Conservation (phyloP, 2,888 invertebrate genomes). For the Eugnorisma glareosa region DNA sequence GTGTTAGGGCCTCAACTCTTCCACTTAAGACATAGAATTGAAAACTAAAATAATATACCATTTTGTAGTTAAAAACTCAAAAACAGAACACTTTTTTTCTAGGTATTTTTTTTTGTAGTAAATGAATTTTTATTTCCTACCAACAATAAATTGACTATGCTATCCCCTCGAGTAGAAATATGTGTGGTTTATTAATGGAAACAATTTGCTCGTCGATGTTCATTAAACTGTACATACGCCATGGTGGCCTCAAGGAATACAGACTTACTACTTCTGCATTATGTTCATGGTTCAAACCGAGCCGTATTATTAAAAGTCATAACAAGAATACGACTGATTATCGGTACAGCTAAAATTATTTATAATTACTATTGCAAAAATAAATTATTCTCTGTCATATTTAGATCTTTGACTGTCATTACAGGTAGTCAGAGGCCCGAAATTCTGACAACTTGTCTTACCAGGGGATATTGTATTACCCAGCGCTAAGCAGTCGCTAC, state of each 20-base stretch:
- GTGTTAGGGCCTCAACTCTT: too few relatives aligned
- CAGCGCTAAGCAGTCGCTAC: too few relatives aligned
- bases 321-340: background rate
- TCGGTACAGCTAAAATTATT: background rate
- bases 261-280: background rate
- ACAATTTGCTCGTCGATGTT: background rate
- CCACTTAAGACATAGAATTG: too few relatives aligned
- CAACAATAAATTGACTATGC: background rate
- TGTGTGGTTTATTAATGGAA: background rate
- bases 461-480: too few relatives aligned
- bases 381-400: too few relatives aligned
- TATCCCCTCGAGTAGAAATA: background rate
- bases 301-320: background rate
- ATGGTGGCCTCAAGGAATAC: background rate
- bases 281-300: background rate
- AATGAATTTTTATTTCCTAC: background rate
- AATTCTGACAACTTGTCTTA: too few relatives aligned
- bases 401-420: too few relatives aligned
- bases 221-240: background rate
- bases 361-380: too few relatives aligned
- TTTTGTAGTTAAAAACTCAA: background rate
- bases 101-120: background rate
- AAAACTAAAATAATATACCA: background rate
- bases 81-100: background rate
- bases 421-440: background rate